Percentiles rank a stretch among this genome's conserved stretches.
Conservation (phyloP, 1,140 invertebrate species). For the Cotesia vestalis region DNA sequence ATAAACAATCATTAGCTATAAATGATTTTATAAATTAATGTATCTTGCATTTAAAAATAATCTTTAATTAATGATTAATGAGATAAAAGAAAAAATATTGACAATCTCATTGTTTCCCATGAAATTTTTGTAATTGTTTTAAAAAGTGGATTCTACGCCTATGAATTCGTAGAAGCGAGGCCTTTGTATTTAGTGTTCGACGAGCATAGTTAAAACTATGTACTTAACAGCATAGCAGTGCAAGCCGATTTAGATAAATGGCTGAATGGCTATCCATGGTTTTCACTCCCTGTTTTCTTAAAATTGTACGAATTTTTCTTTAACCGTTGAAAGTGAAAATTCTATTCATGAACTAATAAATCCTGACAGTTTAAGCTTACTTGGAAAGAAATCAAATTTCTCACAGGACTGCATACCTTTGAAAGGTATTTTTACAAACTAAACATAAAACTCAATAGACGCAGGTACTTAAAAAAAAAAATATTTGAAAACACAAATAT, state of each 20-base stretch:
- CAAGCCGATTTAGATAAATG: not conserved
- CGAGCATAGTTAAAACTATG: not conserved
- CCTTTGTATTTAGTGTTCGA: slow-evolving; percentile 36
- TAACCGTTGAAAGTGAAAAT: not conserved
- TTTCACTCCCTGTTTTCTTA: not conserved
- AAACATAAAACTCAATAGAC: too few relatives aligned
- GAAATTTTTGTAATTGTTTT: not conserved
- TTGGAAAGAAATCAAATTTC: too few relatives aligned
- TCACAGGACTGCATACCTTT: too few relatives aligned
- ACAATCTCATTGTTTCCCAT: not conserved
- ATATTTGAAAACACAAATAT: too few relatives aligned
- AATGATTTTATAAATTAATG: too few relatives aligned
- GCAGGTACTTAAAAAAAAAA: too few relatives aligned
- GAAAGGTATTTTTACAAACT: too few relatives aligned
- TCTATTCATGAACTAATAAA: not conserved
- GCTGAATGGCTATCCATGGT: not conserved
- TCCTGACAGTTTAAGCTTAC: too few relatives aligned
- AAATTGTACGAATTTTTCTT: not conserved
- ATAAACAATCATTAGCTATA: too few relatives aligned
- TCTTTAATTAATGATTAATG: not conserved
- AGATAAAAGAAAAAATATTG: not conserved
- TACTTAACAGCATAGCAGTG: not conserved
- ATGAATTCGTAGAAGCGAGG: slow-evolving; percentile 54
- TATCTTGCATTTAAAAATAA: too few relatives aligned
- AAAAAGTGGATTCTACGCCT: slow-evolving; percentile 50